phyloP scores from a whole-genome alignment of 1,140 invertebrate genomes.

The Hylaeus volcanicus region DNA sequence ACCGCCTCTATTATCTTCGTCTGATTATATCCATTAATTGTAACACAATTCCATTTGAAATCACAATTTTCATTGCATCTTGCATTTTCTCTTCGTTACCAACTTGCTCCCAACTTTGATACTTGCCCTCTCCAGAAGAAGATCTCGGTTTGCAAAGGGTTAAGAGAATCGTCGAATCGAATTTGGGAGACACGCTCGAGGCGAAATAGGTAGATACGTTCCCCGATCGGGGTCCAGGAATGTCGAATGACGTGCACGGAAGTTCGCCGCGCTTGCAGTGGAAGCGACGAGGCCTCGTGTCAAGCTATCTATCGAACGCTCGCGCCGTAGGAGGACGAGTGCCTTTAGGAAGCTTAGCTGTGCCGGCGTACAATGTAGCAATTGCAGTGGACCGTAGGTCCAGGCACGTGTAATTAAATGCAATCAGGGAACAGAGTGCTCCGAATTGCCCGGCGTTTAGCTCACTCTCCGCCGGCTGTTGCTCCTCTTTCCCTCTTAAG shows the following conservation, averaged over 20 bases:
- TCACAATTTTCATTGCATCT: no score
- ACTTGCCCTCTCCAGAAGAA: no score
- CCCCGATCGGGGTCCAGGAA: conserved; percentile 4
- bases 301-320: conserved; percentile 39
- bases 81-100: no score
- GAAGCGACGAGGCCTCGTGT: conserved; percentile 7
- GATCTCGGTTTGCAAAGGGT: neutral
- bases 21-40: no score
- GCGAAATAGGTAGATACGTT: conserved; percentile 28
- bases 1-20: no score
- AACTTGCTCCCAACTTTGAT: no score
- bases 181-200: no score
- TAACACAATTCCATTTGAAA: no score
- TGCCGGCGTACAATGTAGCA: conserved; percentile 71
- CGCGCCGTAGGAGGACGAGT: conserved; percentile 23
- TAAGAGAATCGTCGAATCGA: neutral
- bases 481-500: conserved; percentile 44
- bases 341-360: conserved; percentile 58
- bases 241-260: conserved; percentile 3
- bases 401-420: conserved; percentile 77
- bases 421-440: conserved; percentile 77
- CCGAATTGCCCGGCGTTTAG: conserved; percentile 76
- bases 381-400: conserved; percentile 63
- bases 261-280: conserved; percentile 28
- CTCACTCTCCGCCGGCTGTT: conserved; percentile 59